Evolutionary conservation across 2,888 invertebrate species (phyloP), one percentile per base, ranked within the genome.

Genomic region (Ichneumoninae sp.): DNA sequence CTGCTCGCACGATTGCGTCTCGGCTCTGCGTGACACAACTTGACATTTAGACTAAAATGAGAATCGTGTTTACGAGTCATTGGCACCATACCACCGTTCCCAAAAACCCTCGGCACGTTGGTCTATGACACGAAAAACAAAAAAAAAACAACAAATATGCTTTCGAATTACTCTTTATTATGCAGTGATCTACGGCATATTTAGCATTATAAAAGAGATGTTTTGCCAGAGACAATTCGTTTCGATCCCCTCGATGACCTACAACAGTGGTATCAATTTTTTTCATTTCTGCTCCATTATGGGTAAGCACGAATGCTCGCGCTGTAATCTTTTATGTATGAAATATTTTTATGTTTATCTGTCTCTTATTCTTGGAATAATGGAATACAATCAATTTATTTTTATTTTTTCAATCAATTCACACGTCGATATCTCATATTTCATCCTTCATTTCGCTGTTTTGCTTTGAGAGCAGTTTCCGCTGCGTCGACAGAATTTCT

Each of bases 31-130:
- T 26, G 65, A 54, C 66, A 65, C 76, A 54, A 66, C 77, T 78
- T 78, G 77, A 69, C 77, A 78, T 78, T 78, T 69, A 60, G 19
- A 13, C 33, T n/a, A 57, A 44, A 57, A 22, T n/a, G 40, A 44
- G 69, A 13, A 44, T 57, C 26, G 69, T 47, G 68, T 69, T 78
- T 60, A 26, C 57, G 30, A 36, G n/a, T 40, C 40, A 26, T 75
- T 75, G 74, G 74, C 74, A 47, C 3, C 33, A n/a, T 3, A 19
- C 44, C 50, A 44, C 52, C 68, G 76, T 26, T 44, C 57, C 40
- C 57, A 19, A 69, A 47, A 57, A 57, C 16, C 44, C 30, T 33
- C 60, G 47, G 60, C 57, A 60, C 16, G 60, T 50, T 69, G 19
- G 33, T 22, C 68, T 36, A 3, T 69, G 19, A 13, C 26, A 52